Evolutionary conservation across 2,113 vertebrate genomes (phyloP).

Genomic region (Reinhardtius hippoglossoides): DNA sequence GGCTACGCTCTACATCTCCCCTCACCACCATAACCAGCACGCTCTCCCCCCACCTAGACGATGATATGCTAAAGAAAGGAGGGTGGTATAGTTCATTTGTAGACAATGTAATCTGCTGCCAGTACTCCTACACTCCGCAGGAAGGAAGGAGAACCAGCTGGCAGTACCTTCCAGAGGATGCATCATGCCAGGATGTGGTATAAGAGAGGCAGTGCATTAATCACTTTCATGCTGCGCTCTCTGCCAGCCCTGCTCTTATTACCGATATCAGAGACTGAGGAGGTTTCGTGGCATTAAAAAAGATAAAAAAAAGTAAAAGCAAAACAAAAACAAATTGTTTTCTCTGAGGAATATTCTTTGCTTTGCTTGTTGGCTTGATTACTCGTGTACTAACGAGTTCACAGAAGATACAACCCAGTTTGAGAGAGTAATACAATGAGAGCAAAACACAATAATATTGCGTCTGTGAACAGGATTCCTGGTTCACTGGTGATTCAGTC

Average conservation of each 20-base stretch:
- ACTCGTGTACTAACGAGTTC: constrained; percentile 1
- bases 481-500: constrained; percentile 26
- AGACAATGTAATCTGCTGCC: constrained; percentile 63
- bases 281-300: constrained; percentile 14
- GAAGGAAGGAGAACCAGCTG: constrained; percentile 50
- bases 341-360: constrained; percentile 16
- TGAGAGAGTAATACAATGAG: constrained; percentile 19
- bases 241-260: constrained; percentile 24
- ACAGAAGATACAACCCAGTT: constrained; percentile 16
- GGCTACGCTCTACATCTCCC: constrained; percentile 84
- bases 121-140: constrained; percentile 39
- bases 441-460: constrained; percentile 14
- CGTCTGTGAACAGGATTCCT: constrained; percentile 22
- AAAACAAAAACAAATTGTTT: constrained; percentile 22
- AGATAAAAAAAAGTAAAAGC: constrained; percentile 9
- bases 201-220: constrained; percentile 42
- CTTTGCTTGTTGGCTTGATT: constrained; percentile 10
- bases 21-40: constrained; percentile 60
- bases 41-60: constrained; percentile 68
- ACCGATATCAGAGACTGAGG: constrained; percentile 22
- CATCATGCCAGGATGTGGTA: constrained; percentile 49
- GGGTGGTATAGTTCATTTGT: constrained; percentile 75
- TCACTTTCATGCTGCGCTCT: constrained; percentile 49
- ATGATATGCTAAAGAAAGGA: constrained; percentile 78
- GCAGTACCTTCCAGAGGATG: constrained; percentile 41